Conservation (phyloP, 2,797 vertebrate species). For the Gymnocypris eckloni region DNA sequence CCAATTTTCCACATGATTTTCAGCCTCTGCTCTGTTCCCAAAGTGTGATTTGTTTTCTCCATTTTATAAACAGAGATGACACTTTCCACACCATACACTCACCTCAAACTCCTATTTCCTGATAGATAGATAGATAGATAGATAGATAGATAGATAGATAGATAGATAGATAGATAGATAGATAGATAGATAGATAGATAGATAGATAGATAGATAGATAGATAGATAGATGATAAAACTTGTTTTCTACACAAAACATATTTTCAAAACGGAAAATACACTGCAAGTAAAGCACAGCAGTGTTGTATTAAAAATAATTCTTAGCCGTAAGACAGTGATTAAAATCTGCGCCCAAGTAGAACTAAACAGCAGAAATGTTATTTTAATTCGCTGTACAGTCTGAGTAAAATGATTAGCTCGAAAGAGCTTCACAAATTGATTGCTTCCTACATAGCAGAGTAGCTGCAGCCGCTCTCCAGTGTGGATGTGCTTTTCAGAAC, state of each 20-base stretch:
- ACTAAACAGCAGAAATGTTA: slow-evolving; percentile 16
- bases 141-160: too few relatives aligned
- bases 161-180: background rate
- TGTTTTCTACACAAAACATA: too few relatives aligned
- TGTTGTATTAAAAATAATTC: background rate
- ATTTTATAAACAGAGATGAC: background rate
- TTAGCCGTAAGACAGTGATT: background rate
- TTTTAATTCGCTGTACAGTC: background rate
- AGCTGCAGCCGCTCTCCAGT: background rate
- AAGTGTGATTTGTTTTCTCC: slow-evolving; percentile 9
- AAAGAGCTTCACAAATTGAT: background rate
- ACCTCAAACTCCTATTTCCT: background rate
- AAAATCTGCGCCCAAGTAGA: background rate
- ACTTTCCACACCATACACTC: background rate
- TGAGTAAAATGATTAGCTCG: background rate
- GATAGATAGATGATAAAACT: background rate
- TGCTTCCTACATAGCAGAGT: background rate
- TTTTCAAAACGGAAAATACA: too few relatives aligned
- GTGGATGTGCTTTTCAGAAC: slow-evolving; percentile 5
- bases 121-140: background rate
- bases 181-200: too few relatives aligned
- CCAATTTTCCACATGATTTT: slow-evolving; percentile 59
- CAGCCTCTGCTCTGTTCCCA: slow-evolving; percentile 23
- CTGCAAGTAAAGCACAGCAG: background rate
- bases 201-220: background rate